Conservation (phyloP, 2,888 invertebrate species). For the Gymnoscelis rufifasciata region DNA sequence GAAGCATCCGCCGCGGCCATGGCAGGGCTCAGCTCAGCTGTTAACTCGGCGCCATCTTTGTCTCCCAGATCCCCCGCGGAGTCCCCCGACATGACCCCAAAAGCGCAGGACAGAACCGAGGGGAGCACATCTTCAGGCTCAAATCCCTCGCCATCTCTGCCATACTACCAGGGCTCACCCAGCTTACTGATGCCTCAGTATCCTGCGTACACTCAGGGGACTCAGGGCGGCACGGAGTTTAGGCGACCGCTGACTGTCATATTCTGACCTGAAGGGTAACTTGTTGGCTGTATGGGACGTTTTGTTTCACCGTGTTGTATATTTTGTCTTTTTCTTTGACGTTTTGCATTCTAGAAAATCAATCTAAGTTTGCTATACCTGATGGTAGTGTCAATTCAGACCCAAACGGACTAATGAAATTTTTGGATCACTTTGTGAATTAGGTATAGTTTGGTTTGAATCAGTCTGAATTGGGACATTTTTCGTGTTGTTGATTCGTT, state of each 20-base stretch:
- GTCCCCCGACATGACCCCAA: constrained; percentile 76
- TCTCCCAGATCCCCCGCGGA: constrained; percentile 72
- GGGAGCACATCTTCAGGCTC: constrained; percentile 81
- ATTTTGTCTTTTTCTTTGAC: not conserved
- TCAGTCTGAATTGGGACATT: not conserved
- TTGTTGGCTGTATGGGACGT: constrained; percentile 29
- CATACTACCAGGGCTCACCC: constrained; percentile 79
- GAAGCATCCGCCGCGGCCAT: constrained; percentile 81
- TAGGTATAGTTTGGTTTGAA: no score
- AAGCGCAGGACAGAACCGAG: constrained; percentile 74
- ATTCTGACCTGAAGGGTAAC: constrained; percentile 85
- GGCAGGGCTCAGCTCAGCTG: constrained; percentile 71
- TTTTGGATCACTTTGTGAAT: no score
- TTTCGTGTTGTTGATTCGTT: constrained; percentile 15
- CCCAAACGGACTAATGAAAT: no score
- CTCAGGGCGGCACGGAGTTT: constrained; percentile 83
- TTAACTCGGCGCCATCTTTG: constrained; percentile 65
- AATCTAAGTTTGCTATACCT: constrained; percentile 9
- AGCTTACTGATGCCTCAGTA: constrained; percentile 84
- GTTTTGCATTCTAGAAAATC: constrained; percentile 9
- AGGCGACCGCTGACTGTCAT: constrained; percentile 87
- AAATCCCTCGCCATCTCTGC: constrained; percentile 81
- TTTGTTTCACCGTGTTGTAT: constrained; percentile 30
- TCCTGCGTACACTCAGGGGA: constrained; percentile 76
- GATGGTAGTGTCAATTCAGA: not conserved